Base-by-base conservation (phyloP, 2,113 vertebrate genomes). In the Brachypteracias leptosomus region DNA sequence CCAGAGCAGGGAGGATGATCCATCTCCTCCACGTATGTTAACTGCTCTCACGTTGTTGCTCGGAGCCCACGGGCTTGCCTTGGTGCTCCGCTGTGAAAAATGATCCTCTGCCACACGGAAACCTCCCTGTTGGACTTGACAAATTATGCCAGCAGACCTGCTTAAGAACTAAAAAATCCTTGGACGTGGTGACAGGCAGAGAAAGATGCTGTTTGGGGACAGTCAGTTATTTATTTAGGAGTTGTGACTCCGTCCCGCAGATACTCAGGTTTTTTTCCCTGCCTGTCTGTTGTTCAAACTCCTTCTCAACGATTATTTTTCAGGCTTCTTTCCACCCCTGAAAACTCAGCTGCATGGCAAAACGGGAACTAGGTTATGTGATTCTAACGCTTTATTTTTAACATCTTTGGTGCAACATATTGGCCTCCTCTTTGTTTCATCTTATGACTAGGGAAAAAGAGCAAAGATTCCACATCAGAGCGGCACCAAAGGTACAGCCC, bases 81-180 rank as follows among this genome's bases (percentile, higher is more conserved):
- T 47, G 83, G 77, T 78, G 88, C 49, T 46, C 79, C 72, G n/a
- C 31, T 25, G 31, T 70, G 93, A 94, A 89, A 95, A 96, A 89
- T 88, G 42, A 47, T 91, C 85, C 11, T n/a, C 90, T 78, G 46
- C 91, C 93, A 91, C 63, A 38, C 13, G 3, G 63, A 94, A 96
- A 97, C 91, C 91, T 87, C 95, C 95, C 54, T 47, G 92, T 89
- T 88, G 89, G 75, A 80, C 61, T 85, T 85, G 95, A 82, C 66
- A 89, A 86, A 97, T 97, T 94, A 94, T 94, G 93, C 91, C 91
- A 92, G 95, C 93, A 92, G 94, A 93, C 90, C 95, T 97, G 94
- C n/a, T 96, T 93, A 95, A 95, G 92, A 75, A 85, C 94, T 96
- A 83, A 95, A 96, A 96, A 95, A 96, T 95, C 96, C 95, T 96